These are phyloP conservation scores for Drosophila subpulchrella DNA, from an alignment of 1,140 invertebrate species.

Conservation along the genomic window DNA sequence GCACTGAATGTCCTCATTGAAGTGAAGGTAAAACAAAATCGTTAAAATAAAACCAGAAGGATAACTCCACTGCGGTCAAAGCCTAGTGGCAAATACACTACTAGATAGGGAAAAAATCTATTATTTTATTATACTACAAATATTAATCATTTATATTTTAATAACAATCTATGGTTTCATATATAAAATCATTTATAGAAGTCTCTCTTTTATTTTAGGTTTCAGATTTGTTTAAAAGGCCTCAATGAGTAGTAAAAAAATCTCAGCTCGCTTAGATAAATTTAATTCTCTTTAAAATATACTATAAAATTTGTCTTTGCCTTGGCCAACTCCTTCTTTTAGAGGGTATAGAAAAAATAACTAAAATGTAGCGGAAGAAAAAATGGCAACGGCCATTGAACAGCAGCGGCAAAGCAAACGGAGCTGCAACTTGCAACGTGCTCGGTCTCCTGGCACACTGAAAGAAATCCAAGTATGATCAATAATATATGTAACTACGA, in stretches of 20 bases:
- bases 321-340: neutral
- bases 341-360: conserved; percentile 13
- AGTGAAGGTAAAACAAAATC: conserved; percentile 61
- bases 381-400: conserved; percentile 31
- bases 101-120: neutral
- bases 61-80: neutral
- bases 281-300: neutral
- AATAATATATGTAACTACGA: neutral
- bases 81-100: conserved; percentile 24
- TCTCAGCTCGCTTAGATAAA: no score
- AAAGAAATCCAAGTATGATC: neutral
- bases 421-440: conserved; percentile 52
- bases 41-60: conserved; percentile 17
- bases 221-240: no score
- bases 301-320: neutral
- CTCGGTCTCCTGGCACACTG: conserved; percentile 24
- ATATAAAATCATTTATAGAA: no score
- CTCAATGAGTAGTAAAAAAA: no score
- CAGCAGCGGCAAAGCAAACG: conserved; percentile 24
- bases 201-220: no score
- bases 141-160: rapidly evolving
- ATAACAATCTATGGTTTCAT: no score
- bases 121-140: neutral
- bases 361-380: neutral
- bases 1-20: conserved; percentile 78